Base-by-base conservation (phyloP, 2,888 invertebrate species). In the Agrotis clavis region DNA sequence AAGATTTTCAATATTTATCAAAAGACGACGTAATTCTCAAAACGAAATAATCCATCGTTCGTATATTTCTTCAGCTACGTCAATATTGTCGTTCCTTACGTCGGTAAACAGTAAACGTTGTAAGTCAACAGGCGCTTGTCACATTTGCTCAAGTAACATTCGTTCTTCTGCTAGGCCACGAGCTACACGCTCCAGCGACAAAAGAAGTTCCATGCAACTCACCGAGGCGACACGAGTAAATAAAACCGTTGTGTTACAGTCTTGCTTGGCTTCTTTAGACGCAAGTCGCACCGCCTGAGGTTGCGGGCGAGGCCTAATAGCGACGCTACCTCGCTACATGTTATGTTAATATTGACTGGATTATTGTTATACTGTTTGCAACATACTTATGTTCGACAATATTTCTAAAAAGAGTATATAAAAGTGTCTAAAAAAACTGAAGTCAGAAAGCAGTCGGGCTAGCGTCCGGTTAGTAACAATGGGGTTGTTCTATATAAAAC, bases 31-130 rank as follows among this genome's bases (percentile, higher is more conserved):
- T 30, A 41, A 16, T 65, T 16, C 11, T 60, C 19, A 21, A 63
- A 64, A 51, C 19, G 13, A 69, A 59, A 70, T 54, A 71, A 50
- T 54, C n/a, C 45, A 30, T 25, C n/a, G 35, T 25, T n/a, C 21
- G 25, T 57, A 18, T 57, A 48, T 57, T 18, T 57, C 25, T 19
- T 21, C n/a, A 51, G 48, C 3, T 59, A n/a, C 13, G 7, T 50
- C 63, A 77, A 77, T 71, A 71, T 79, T 66, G 30, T 57, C 79
- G n/a, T 48, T 47, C n/a, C 41, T 21, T 48, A 21, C 35, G 51
- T 30, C 19, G 2, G 71, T 45, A 51, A 60, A 69, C 54, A 57
- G 59, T 35, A 30, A 74, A 35, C 47, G 65, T 16, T 13, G 19
- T 9, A 51, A 53, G 62, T 51, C 71, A 54, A 76, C 63, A 78